Percentiles rank a stretch among this genome's conserved stretches.
phyloP scores from a whole-genome alignment of 1,140 invertebrate species.

The Zaprionus africanus region DNA sequence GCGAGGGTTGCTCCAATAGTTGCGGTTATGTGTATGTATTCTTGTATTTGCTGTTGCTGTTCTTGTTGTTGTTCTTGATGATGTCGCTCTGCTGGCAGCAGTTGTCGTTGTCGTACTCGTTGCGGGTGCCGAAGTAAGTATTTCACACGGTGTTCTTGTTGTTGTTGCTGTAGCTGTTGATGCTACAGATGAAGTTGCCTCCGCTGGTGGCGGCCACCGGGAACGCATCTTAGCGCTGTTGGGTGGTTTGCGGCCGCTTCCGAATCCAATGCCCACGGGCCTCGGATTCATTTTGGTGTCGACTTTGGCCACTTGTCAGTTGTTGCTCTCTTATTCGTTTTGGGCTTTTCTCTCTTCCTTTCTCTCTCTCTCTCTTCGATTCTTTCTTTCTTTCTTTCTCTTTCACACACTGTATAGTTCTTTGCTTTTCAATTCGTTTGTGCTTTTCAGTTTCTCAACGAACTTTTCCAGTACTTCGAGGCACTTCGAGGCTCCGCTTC shows the following conservation, averaged over 20 bases:
- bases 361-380: neutral
- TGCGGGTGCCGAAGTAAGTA: conserved; percentile 9
- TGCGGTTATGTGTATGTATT: conserved; percentile 24
- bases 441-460: neutral
- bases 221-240: conserved; percentile 68
- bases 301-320: conserved; percentile 41
- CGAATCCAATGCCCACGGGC: conserved; percentile 80
- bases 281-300: conserved; percentile 77
- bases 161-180: neutral
- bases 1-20: conserved; percentile 35
- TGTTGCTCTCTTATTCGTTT: conserved; percentile 15
- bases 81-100: neutral
- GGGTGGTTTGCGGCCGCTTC: conserved; percentile 67
- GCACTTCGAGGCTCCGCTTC: conserved; percentile 16
- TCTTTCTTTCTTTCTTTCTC: neutral
- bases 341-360: conserved; percentile 5
- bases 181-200: conserved; percentile 6
- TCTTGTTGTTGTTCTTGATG: conserved; percentile 1
- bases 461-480: neutral
- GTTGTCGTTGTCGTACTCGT: neutral
- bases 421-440: neutral
- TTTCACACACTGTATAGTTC: neutral
- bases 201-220: conserved; percentile 49
- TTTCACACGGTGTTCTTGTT: conserved; percentile 3
- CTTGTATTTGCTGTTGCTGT: conserved; percentile 7